Evolutionary conservation across 2,113 vertebrate genomes (phyloP), one percentile per base, ranked within the genome.

Genomic region (Pterophyllum scalare): DNA sequence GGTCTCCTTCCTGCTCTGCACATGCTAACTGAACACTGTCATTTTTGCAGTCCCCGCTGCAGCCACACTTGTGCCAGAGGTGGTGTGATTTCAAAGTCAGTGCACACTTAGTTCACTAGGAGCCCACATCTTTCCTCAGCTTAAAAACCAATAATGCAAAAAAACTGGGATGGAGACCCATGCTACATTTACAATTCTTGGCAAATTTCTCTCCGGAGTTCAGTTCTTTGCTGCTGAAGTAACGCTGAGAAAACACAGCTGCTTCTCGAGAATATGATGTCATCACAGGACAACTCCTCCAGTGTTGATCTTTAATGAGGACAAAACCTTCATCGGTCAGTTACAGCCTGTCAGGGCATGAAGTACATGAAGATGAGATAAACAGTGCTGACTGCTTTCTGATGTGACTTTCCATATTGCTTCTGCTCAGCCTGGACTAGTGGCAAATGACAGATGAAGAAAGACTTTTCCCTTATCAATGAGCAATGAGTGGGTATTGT

Each of bases 191-290:
- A 84, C 80, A 90, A 92, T 92, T 95, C 90, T 93, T 96, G 91
- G 94, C 92, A 94, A 90, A 88, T 96, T 91, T 90, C 93, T 92
- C 94, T 94, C 94, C 81, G 89, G 90, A 88, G 93, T 94, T 94
- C 79, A 79, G 83, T 94, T 95, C 95, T 90, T 79, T 90, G 95
- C 97, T 96, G 96, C 97, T 95, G 96, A 96, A 95, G 96, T 95
- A 95, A 97, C 92, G 91, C 86, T 91, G 96, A 97, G 95, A 96
- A 96, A 97, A 94, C 97, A 96, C 97, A 98, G 97, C 97, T 97
- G 97, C 95, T 96, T 94, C 95, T 89, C 60, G 52, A 67, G 91
- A 87, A 95, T 96, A 95, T 95, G 96, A 97, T 96, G 96, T 97
- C 96, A 97, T 96, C 96, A 95, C 88, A 93, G 92, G 91, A 96